Evolutionary conservation across 2,797 vertebrate genomes (phyloP).

Genomic region (Sylvia borin): DNA sequence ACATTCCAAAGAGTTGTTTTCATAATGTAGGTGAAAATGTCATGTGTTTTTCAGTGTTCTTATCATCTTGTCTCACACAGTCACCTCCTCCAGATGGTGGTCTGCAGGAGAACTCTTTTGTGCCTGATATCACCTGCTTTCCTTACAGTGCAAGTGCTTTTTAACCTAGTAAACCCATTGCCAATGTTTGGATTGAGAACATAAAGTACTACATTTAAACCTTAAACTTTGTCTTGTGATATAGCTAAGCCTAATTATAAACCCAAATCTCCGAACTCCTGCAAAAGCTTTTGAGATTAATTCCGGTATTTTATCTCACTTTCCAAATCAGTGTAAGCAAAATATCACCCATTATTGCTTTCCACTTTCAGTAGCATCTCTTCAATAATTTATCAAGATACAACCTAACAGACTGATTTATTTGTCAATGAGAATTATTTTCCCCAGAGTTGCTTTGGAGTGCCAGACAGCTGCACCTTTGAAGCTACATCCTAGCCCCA

Average conservation of each 20-base stretch:
- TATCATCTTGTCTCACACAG: not conserved
- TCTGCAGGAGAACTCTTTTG: not conserved
- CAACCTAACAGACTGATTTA: not conserved
- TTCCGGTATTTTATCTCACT: not conserved
- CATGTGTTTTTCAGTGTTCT: not conserved
- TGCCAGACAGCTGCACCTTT: not conserved
- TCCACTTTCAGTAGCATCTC: not conserved
- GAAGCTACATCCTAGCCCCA: not conserved
- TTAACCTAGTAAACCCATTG: not conserved
- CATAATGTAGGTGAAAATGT: not conserved
- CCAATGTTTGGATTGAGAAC: not conserved
- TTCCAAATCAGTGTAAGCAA: not conserved
- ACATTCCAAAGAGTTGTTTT: not conserved
- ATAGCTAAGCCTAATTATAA: not conserved
- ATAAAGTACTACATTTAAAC: not conserved
- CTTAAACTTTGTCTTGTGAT: not conserved
- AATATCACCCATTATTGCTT: not conserved
- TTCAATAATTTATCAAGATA: not conserved
- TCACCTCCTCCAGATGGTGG: not conserved
- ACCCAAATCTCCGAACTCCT: not conserved
- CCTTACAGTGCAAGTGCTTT: not conserved
- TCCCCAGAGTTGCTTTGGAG: not conserved
- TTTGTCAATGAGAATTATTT: not conserved
- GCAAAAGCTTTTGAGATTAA: not conserved
- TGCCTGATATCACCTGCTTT: not conserved